Conservation (phyloP, 2,113 vertebrate genomes). For the Anser brachyrhynchus region DNA sequence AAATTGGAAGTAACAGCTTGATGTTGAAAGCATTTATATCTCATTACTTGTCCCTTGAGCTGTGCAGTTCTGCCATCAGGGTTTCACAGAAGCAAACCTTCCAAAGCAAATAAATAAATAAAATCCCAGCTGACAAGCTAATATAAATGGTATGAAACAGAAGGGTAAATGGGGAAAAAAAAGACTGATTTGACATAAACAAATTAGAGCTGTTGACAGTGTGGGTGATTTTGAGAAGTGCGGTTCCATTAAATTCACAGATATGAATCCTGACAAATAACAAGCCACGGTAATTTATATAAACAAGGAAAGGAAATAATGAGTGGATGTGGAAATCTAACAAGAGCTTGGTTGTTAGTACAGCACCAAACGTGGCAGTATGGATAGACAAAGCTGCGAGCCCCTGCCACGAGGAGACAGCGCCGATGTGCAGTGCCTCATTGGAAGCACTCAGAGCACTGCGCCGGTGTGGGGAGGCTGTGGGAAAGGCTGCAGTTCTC, state of each 20-base stretch:
- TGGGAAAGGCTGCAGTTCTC: not conserved
- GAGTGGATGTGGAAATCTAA: constrained; percentile 33
- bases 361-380: not conserved
- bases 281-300: constrained; percentile 65
- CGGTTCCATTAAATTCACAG: constrained; percentile 69
- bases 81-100: constrained; percentile 45
- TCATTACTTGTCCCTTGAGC: constrained; percentile 2
- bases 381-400: not conserved
- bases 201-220: constrained; percentile 73
- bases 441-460: not conserved
- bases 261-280: constrained; percentile 64
- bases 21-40: constrained; percentile 10
- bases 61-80: constrained; percentile 8
- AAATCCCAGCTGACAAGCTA: constrained; percentile 57
- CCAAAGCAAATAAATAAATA: constrained; percentile 64
- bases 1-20: not conserved
- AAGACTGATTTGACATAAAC: constrained; percentile 60
- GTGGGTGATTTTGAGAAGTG: constrained; percentile 70
- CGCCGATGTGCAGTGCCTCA: not conserved
- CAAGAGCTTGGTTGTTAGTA: not conserved
- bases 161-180: constrained; percentile 40
- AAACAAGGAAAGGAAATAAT: constrained; percentile 55
- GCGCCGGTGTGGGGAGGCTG: not conserved
- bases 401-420: not conserved
- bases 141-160: constrained; percentile 68